Evolutionary conservation across 2,113 vertebrate genomes (phyloP), one percentile per base, ranked within the genome.

Genomic region (Eupsittula cactorum): DNA sequence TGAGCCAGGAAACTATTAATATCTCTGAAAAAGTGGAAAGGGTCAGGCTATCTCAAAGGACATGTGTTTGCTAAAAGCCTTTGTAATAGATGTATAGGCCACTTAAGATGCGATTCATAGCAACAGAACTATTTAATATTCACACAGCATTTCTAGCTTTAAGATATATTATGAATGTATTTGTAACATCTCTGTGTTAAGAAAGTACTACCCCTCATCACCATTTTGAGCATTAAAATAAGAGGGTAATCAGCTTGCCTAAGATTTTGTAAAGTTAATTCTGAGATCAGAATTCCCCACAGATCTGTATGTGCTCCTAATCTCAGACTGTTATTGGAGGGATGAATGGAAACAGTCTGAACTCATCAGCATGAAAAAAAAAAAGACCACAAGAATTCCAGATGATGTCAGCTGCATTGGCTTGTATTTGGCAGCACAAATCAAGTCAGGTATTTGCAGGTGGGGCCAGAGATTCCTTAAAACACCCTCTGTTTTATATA

Each of bases 1-100:
- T 77, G 82, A 97, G 97, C 97, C 97, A 98, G 97, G 97, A 98
- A 98, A 97, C 96, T 97, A 96, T 98, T 97, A 98, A 98, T 83
- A 95, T 95, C 92, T 96, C 83, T 93, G 93, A 97, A 97, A 93
- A 96, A 97, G 77, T 97, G 90, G 90, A 97, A 96, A 92, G 85
- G 92, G 93, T 92, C 86, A 92, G 83, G 86, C 44, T 93, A 53
- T 97, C 97, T 90, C 94, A 96, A 92, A 89, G 93, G 81, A 80
- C 23, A 96, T 91, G 47, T 94, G 76, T 82, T 96, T 94, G 75
- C 90, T 96, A 88, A 73, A 87, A 94, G 86, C 76, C 81, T 87
- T 93, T 89, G 77, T 80, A 92, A 55, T 2, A 74, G 44, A 83
- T 29, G 16, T 46, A 84, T 11, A 93, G 79, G 39, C 31, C 50